phyloP scores from a whole-genome alignment of 2,797 vertebrate species.

The Thamnophis elegans region DNA sequence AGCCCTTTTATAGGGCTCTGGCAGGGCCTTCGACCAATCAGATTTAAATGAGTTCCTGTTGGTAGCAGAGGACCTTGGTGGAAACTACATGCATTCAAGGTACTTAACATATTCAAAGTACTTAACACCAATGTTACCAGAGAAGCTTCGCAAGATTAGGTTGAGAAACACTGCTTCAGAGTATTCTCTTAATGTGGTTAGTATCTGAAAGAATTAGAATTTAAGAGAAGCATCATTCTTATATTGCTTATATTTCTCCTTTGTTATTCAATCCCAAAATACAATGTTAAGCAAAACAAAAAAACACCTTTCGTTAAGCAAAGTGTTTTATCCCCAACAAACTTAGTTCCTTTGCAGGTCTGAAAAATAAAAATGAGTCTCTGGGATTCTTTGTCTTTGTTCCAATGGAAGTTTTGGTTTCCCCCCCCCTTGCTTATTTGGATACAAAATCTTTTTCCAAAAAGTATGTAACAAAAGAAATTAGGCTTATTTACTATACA shows the following conservation, averaged over 20 bases:
- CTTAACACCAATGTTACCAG: too few species aligned
- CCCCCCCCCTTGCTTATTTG: neutral
- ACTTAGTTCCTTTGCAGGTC: neutral
- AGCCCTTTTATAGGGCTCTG: too few species aligned
- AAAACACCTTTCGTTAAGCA: neutral
- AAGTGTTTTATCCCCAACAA: neutral
- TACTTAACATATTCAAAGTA: too few species aligned
- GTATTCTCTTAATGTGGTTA: slow-evolving; percentile 42
- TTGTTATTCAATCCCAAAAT: neutral
- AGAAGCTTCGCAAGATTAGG: too few species aligned
- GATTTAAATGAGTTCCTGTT: too few species aligned
- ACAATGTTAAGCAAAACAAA: neutral
- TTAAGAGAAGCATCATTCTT: neutral
- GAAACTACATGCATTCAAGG: too few species aligned
- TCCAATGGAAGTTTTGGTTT: neutral
- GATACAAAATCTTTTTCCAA: neutral
- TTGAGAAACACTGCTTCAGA: neutral
- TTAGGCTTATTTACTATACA: neutral
- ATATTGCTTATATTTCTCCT: neutral
- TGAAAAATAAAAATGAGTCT: neutral
- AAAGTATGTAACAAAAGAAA: neutral
- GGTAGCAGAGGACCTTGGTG: too few species aligned
- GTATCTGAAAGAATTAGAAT: neutral
- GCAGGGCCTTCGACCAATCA: too few species aligned
- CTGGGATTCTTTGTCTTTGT: neutral